Conservation (phyloP, 2,888 invertebrate species). For the Habroteleia sp. region DNA sequence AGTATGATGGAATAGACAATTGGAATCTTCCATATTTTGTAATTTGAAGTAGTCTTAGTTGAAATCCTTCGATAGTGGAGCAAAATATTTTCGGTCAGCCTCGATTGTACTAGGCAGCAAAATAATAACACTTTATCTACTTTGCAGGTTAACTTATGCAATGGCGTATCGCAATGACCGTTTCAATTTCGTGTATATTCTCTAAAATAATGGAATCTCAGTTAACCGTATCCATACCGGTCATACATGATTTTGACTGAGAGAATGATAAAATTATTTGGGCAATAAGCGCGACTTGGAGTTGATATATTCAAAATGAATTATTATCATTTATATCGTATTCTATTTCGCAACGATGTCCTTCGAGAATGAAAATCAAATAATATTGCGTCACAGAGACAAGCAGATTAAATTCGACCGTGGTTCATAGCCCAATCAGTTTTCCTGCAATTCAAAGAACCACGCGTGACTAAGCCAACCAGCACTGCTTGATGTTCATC, state of each 20-base stretch:
- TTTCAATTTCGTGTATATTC: constrained; percentile 22
- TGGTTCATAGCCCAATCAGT: constrained; percentile 31
- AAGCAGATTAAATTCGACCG: constrained; percentile 37
- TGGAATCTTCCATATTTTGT: no score
- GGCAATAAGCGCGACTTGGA: background rate
- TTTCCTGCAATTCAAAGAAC: constrained; percentile 31
- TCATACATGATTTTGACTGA: no score
- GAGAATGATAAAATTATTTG: background rate
- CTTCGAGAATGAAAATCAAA: constrained; percentile 20
- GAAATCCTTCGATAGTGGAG: background rate
- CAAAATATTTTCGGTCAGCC: constrained; percentile 14
- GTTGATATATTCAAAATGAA: background rate
- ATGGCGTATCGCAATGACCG: constrained; percentile 19
- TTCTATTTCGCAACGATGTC: constrained; percentile 22
- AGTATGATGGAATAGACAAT: no score
- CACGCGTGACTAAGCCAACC: constrained; percentile 48
- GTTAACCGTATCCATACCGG: background rate
- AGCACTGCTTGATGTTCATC: constrained; percentile 37
- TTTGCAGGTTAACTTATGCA: background rate
- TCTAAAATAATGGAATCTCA: constrained; percentile 30
- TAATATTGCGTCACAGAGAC: constrained; percentile 20
- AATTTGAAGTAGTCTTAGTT: no score
- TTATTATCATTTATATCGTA: constrained; percentile 1
- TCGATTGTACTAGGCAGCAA: constrained; percentile 16
- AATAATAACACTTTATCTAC: constrained; percentile 20